Conservation (phyloP, 2,888 invertebrate genomes). For the Chalcis sispes region DNA sequence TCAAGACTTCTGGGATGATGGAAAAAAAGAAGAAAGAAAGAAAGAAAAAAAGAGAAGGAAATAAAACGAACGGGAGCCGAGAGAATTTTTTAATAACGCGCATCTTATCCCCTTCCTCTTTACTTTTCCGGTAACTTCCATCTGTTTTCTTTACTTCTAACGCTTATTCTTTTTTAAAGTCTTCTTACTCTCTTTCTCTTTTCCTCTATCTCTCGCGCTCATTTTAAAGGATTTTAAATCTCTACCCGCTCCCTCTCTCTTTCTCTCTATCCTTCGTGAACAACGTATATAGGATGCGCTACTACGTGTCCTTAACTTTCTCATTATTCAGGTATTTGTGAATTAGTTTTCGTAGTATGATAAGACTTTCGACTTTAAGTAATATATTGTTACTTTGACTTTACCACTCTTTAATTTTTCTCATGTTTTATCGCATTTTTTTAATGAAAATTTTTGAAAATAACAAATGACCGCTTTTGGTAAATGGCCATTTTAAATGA, state of each 20-base stretch:
- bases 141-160: conserved; percentile 52
- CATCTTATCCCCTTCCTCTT: too few species aligned
- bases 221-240: conserved; percentile 47
- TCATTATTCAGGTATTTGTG: conserved; percentile 37
- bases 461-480: too few species aligned
- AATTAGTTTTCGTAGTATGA: conserved; percentile 2
- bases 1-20: conserved; percentile 38
- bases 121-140: conserved; percentile 52
- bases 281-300: conserved; percentile 14
- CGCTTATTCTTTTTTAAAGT: conserved; percentile 29
- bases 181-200: neutral
- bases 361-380: conserved; percentile 4
- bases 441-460: too few species aligned
- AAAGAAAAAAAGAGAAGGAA: too few species aligned
- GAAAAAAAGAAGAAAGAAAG: too few species aligned
- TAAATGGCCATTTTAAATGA: too few species aligned
- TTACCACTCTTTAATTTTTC: too few species aligned
- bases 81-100: conserved; percentile 53
- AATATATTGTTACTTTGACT: neutral
- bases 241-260: neutral
- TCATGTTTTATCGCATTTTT: too few species aligned
- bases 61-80: conserved; percentile 9
- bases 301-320: conserved; percentile 18
- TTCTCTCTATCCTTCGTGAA: neutral
- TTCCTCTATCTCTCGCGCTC: neutral